Percentiles rank a stretch among this genome's conserved stretches.
These are phyloP conservation scores for Ornithoptera alexandrae DNA, from an alignment of 2,888 invertebrate species.

Conservation along the genomic window DNA sequence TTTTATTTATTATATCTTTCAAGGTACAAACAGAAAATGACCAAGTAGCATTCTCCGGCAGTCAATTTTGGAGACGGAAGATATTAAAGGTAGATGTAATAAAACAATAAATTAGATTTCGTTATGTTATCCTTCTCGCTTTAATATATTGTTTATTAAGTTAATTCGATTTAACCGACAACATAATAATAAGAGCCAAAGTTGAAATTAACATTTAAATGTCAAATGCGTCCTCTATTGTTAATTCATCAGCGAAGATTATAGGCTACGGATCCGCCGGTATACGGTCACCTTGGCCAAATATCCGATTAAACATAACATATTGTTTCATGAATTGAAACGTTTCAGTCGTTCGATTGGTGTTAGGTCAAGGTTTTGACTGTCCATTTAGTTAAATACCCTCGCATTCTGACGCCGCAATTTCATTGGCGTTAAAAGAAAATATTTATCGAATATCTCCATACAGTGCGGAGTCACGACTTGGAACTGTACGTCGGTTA, in stretches of 20 bases:
- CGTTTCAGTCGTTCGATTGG: constrained; percentile 10
- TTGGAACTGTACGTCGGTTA: constrained; percentile 6
- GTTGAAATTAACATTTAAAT: constrained; percentile 21
- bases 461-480: constrained; percentile 23
- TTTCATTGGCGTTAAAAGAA: constrained; percentile 20
- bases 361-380: constrained; percentile 21
- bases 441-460: constrained; percentile 9
- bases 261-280: constrained; percentile 3
- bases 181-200: too few relatives aligned
- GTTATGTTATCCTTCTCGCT: too few relatives aligned
- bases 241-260: constrained; percentile 4
- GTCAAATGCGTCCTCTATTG: constrained; percentile 12
- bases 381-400: constrained; percentile 8
- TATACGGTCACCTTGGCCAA: constrained; percentile 18
- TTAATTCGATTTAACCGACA: too few relatives aligned
- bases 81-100: too few relatives aligned
- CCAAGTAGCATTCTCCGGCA: too few relatives aligned
- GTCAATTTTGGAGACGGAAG: too few relatives aligned
- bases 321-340: constrained; percentile 20
- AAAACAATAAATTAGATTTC: too few relatives aligned
- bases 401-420: neutral
- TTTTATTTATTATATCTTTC: too few relatives aligned
- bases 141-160: too few relatives aligned
- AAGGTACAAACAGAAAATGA: too few relatives aligned
- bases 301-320: constrained; percentile 1